phyloP scores from a whole-genome alignment of 1,140 invertebrate species.

The Achatina immaculata region DNA sequence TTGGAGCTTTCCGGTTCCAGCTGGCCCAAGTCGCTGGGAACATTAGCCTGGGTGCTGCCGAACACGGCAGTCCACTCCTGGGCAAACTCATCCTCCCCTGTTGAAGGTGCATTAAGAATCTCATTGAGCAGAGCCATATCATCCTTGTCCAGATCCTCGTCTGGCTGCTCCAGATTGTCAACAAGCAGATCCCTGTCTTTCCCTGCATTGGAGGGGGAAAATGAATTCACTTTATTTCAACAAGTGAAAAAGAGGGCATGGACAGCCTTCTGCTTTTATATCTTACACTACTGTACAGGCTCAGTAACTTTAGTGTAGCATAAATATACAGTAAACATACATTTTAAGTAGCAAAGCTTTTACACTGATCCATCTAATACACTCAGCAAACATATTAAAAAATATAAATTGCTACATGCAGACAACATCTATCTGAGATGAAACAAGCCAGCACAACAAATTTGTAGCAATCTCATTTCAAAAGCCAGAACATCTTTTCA shows the following conservation, averaged over 20 bases:
- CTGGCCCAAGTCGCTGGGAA: conserved; percentile 49
- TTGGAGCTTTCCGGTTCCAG: conserved; percentile 52
- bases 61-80: conserved; percentile 70
- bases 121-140: conserved; percentile 73
- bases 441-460: no score
- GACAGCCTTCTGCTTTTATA: no score
- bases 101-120: conserved; percentile 70
- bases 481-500: conserved; percentile 3
- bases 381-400: no score
- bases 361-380: no score
- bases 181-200: conserved; percentile 67
- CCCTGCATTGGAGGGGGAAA: conserved; percentile 39
- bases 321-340: no score
- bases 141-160: conserved; percentile 70
- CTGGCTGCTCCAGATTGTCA: conserved; percentile 59
- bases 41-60: conserved; percentile 47
- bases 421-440: no score
- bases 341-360: no score
- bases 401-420: no score
- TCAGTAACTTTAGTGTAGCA: no score
- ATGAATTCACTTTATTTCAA: background rate
- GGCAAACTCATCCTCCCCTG: conserved; percentile 67
- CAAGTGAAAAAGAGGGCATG: no score
- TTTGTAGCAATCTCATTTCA: no score
- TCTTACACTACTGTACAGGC: no score